phyloP scores from a whole-genome alignment of 2,888 invertebrate species.

The Plebejus argus region DNA sequence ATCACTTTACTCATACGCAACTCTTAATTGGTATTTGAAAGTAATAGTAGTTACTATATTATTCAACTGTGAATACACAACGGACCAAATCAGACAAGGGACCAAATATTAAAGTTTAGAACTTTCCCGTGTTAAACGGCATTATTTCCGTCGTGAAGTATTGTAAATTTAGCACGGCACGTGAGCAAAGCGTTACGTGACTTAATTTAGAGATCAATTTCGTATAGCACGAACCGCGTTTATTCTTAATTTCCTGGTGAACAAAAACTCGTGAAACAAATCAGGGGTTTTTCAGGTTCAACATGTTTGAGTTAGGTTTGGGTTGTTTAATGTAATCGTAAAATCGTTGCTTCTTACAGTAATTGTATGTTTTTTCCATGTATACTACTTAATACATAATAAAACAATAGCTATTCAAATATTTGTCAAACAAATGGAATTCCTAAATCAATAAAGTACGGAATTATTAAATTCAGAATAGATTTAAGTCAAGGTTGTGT shows the following conservation, averaged over 20 bases:
- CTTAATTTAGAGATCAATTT: conserved; percentile 15
- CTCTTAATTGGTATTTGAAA: too few relatives aligned
- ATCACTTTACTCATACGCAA: too few relatives aligned
- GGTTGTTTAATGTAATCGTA: too few relatives aligned
- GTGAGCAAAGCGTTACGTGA: conserved; percentile 2
- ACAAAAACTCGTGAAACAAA: neutral
- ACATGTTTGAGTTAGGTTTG: neutral
- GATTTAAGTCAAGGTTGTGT: conserved; percentile 5
- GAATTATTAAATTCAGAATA: neutral
- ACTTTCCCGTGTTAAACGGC: conserved; percentile 6
- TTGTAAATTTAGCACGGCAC: conserved; percentile 6
- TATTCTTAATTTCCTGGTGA: conserved; percentile 4
- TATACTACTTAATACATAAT: too few relatives aligned
- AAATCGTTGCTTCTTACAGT: too few relatives aligned
- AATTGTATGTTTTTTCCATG: too few relatives aligned
- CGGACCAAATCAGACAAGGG: neutral
- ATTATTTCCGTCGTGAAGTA: conserved; percentile 19
- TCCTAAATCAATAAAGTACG: neutral
- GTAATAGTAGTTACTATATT: too few relatives aligned
- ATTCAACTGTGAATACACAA: neutral
- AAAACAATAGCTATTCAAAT: neutral
- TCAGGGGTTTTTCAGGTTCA: neutral
- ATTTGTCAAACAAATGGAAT: neutral
- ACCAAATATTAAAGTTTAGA: conserved; percentile 4
- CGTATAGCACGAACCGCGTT: neutral